A percentile compares a stretch with the other conserved stretches of the same genome.
Conservation (phyloP, 2,113 vertebrate species). For the Tylochromis polylepis region DNA sequence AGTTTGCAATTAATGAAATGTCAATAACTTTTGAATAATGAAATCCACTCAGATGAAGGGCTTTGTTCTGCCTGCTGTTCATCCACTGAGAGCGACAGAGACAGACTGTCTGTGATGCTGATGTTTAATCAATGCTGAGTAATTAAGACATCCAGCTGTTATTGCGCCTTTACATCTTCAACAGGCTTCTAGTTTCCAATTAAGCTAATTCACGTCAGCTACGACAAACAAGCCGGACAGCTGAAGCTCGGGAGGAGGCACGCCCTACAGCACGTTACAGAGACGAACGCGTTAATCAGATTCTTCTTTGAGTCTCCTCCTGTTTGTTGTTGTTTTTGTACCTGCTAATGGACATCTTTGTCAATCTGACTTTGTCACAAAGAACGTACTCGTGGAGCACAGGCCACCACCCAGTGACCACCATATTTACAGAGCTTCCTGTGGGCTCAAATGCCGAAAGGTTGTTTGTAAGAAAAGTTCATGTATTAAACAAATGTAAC, state of each 20-base stretch:
- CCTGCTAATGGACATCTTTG: background rate
- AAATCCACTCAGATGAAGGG: background rate
- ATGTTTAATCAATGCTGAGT: conserved; percentile 32
- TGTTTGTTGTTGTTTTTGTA: background rate
- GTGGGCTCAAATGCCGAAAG: background rate
- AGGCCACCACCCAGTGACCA: background rate
- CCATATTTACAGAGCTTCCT: background rate
- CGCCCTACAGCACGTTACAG: background rate
- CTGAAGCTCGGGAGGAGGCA: background rate
- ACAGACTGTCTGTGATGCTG: conserved; percentile 13
- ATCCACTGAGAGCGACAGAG: background rate
- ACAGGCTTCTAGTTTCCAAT: conserved; percentile 28
- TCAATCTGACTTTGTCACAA: background rate
- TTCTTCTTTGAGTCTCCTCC: background rate
- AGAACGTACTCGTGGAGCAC: background rate
- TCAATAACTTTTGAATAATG: conserved; percentile 8
- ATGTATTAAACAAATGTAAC: background rate
- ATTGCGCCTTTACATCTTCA: background rate
- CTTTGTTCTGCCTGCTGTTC: conserved; percentile 8
- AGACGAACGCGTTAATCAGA: background rate
- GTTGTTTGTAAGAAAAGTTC: background rate
- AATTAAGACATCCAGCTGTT: conserved; percentile 41
- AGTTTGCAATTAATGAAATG: background rate
- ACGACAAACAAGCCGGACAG: background rate
- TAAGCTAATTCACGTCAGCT: conserved; percentile 5